Evolutionary conservation across 2,113 vertebrate genomes (phyloP), one percentile per base, ranked within the genome.

Genomic region (Asarcornis scutulata): DNA sequence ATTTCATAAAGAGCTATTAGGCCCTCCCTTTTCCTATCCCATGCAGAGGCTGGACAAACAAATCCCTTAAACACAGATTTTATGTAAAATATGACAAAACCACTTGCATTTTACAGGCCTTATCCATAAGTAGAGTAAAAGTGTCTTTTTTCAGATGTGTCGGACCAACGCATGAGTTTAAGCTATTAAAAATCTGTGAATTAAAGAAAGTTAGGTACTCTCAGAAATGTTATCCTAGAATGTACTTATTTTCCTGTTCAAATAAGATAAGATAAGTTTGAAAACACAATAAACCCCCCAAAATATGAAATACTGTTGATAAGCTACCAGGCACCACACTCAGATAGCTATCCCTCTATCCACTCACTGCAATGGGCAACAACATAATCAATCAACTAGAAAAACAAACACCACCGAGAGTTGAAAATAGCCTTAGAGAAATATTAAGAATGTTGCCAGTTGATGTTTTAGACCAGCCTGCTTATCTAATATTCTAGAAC

Each of bases 401-500:
- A 59, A 93, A 69, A 92, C 64, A 83, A 96, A 91, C 11, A 78
- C 34, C 60, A 69, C 53, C 17, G 20, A 58, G 31, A 78, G 27
- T 85, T 86, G 59, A 93, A 88, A 94, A 95, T 79, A 62, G 32
- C 72, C 42, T 94, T 64, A 82, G 58, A 82, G 26, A 74, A 93
- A 23, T 38, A 67, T 86, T 75, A 89, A 89, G 56, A 88, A 91
- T 88, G 5, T 55, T 63, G 7, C 11, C 62, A 34, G 15, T 78
- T 93, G 29, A 12, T 77, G 31, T 84, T 83, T 95, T 91, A 52
- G 52, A 64, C 48, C 50, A 88, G 60, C 73, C 68, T 93, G 40
- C 42, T 88, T 55, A 84, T 95, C 77, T 91, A 77, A 69, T 93
- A 88, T 78, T 83, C 79, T 85, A 90, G 58, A 96, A 94, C 46